These are phyloP conservation scores for Drosophila aldrichi DNA, from an alignment of 2,888 invertebrate species.

Conservation along the genomic window DNA sequence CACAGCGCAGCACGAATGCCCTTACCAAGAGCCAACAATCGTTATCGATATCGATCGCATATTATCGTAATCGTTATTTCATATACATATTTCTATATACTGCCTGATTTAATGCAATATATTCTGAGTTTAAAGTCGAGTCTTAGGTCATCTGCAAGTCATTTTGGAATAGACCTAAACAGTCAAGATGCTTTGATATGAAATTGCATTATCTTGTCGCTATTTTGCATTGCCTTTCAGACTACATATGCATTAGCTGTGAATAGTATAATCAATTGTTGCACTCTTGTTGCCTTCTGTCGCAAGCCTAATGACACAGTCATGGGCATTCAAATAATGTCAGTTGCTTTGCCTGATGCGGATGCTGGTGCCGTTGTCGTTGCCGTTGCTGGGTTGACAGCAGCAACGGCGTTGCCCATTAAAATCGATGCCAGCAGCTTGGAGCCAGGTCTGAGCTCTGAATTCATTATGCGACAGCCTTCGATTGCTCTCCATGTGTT, in stretches of 20 bases:
- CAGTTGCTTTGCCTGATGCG: slow-evolving; percentile 18
- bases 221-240: not conserved
- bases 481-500: slow-evolving; percentile 38
- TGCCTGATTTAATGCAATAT: too few relatives aligned
- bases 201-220: not conserved
- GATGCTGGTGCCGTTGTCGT: not conserved
- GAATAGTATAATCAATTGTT: too few relatives aligned
- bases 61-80: not conserved
- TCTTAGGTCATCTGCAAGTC: not conserved
- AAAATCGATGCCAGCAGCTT: slow-evolving; percentile 46
- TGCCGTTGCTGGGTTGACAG: slow-evolving; percentile 44
- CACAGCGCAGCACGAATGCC: slow-evolving; percentile 4
- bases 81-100: too few relatives aligned
- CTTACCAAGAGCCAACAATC: slow-evolving; percentile 1
- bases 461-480: slow-evolving; percentile 59
- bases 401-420: slow-evolving; percentile 49
- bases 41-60: not conserved
- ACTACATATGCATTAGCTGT: not conserved
- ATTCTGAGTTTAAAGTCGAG: not conserved
- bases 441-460: slow-evolving; percentile 31
- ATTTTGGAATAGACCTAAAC: too few relatives aligned
- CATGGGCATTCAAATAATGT: slow-evolving; percentile 6
- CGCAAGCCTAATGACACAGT: slow-evolving; percentile 11
- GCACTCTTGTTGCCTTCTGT: not conserved
- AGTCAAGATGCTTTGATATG: too few relatives aligned